Conservation (phyloP, 2,113 vertebrate genomes). For the Campylomormyrus tamandua region DNA sequence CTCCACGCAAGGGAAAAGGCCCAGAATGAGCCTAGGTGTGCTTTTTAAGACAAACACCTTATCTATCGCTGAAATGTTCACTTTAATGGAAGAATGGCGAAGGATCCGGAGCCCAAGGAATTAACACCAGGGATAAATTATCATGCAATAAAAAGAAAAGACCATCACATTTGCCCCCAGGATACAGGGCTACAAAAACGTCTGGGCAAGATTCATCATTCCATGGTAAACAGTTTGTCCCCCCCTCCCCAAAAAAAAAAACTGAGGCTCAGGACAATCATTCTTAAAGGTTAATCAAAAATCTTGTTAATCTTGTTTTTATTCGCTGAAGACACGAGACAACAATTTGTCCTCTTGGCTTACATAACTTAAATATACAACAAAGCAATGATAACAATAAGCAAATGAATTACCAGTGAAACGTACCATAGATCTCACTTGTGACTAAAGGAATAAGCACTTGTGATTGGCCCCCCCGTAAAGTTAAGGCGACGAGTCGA, state of each 20-base stretch:
- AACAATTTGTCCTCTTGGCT: neutral
- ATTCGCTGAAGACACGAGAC: neutral
- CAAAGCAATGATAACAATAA: neutral
- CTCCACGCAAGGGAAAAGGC: neutral
- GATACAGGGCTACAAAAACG: neutral
- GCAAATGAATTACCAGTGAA: neutral
- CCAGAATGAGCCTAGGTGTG: neutral
- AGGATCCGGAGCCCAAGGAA: neutral
- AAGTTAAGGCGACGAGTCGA: conserved; percentile 3
- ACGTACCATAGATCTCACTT: neutral
- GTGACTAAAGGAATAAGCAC: neutral
- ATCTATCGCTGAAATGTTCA: neutral
- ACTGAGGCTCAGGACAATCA: neutral
- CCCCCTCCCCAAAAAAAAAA: too few species aligned
- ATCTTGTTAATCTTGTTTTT: neutral
- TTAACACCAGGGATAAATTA: neutral
- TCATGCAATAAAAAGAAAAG: neutral
- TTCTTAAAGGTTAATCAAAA: neutral
- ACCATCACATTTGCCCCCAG: neutral
- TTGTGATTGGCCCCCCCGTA: neutral
- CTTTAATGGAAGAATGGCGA: neutral
- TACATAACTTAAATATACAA: neutral
- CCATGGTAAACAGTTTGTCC: neutral
- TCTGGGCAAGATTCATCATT: neutral
- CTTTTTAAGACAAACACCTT: neutral